phyloP scores from a whole-genome alignment of 2,113 vertebrate genomes.

The Dryoscopus gambensis region DNA sequence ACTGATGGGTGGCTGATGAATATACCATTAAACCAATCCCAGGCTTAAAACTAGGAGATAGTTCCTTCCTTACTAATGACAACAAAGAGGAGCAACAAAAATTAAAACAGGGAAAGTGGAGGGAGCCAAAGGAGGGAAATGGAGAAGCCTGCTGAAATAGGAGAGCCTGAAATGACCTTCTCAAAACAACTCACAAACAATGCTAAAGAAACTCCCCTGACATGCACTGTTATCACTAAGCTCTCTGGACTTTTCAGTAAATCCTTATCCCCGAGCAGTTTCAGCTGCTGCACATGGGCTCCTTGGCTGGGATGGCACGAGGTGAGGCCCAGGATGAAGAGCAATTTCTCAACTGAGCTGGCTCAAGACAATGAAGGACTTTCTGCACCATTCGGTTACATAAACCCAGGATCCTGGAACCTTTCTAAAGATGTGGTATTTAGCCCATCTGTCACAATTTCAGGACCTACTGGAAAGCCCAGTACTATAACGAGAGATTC shows the following conservation, averaged over 20 bases:
- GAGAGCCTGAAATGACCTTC: not conserved
- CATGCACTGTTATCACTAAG: not conserved
- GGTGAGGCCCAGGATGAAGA: not conserved
- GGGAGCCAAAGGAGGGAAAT: not conserved
- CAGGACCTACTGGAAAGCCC: not conserved
- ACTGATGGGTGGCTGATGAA: not conserved
- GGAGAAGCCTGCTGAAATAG: not conserved
- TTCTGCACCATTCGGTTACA: not conserved
- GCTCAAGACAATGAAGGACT: not conserved
- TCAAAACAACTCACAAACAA: not conserved
- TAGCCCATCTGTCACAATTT: not conserved
- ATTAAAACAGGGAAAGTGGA: not conserved
- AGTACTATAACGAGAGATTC: not conserved
- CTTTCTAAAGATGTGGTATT: not conserved
- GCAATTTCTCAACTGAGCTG: not conserved
- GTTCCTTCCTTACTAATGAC: not conserved
- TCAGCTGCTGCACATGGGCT: not conserved
- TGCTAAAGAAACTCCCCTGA: not conserved
- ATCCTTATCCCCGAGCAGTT: not conserved
- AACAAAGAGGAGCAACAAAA: not conserved
- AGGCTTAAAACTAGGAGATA: not conserved
- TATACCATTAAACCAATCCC: not conserved
- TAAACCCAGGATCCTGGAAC: not conserved
- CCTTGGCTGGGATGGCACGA: not conserved
- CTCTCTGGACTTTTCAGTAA: not conserved